Evolutionary conservation across 1,140 invertebrate genomes (phyloP), one percentile per base, ranked within the genome.

Genomic region (Lepidurus couesii): DNA sequence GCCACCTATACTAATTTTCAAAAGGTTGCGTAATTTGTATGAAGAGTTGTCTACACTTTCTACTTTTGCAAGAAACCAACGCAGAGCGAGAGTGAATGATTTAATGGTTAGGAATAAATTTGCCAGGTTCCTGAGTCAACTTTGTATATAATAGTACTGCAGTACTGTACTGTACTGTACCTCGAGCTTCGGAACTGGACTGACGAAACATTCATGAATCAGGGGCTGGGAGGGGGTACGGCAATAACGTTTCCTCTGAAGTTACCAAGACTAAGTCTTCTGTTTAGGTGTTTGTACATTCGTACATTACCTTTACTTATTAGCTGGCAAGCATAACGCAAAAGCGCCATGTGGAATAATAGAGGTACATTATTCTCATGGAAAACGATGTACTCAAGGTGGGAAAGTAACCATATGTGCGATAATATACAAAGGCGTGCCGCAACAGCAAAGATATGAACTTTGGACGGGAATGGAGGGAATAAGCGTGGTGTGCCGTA

Each of bases 291-390:
- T 65, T 65, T n/a, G 53, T 65, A 65, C 53, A 21, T 65, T 65
- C 21, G 53, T 65, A 65, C 53, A 65, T 65, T 65, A 65, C 53
- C n/a, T 65, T 65, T 65, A 65, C 53, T 65, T 65, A 65, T 65
- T 65, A 65, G 53, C 53, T 65, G 53, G 53, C 53, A 16, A 65
- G 53, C 53, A 65, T 65, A 65, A 65, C 16, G 53, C 53, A 65
- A n/a, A 65, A 65, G 53, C 53, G 53, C 53, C 53, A 16, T 65
- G 21, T 13, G 53, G 53, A 65, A 65, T 65, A 65, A 65, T 65
- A 65, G 53, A 13, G 21, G 53, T 65, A 1, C 53, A 21, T 65
- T 65, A 13, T 65, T 65, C 53, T 21, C 53, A 65, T 13, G 13
- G 53, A 65, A 9, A 65, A 65, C 53, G 53, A 65, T 16, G 53